These are phyloP conservation scores for Octopus sinensis DNA, from an alignment of 1,140 invertebrate species.

Conservation along the genomic window DNA sequence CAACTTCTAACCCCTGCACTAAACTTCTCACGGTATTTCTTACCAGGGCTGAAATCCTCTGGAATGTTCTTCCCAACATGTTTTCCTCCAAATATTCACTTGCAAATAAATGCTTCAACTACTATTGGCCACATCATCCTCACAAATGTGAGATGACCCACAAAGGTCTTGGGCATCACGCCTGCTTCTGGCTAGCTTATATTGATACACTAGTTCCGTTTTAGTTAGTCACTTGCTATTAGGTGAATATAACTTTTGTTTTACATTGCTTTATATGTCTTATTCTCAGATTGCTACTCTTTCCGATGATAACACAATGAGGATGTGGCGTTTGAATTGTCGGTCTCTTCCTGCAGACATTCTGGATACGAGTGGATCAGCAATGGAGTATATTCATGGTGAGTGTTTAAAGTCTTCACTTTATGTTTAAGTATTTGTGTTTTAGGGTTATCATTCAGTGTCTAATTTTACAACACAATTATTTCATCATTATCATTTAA, in stretches of 20 bases:
- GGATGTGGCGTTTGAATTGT: constrained; percentile 66
- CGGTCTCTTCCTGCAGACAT: too few relatives aligned
- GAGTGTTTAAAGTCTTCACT: too few relatives aligned
- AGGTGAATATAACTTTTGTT: not conserved
- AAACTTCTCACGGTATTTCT: too few relatives aligned
- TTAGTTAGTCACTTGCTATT: not conserved
- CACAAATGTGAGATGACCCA: not conserved
- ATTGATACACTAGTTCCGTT: not conserved
- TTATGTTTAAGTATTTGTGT: too few relatives aligned
- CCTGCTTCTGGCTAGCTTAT: not conserved
- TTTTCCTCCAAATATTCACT: not conserved
- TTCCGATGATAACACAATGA: constrained; percentile 74
- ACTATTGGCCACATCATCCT: not conserved
- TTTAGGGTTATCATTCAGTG: too few relatives aligned
- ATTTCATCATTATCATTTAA: too few relatives aligned
- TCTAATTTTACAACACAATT: too few relatives aligned
- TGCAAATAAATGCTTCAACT: not conserved
- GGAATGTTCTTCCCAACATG: too few relatives aligned
- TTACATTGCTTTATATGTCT: constrained; percentile 9
- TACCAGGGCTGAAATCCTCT: too few relatives aligned
- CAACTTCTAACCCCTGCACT: too few relatives aligned
- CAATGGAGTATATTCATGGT: too few relatives aligned
- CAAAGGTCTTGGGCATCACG: not conserved
- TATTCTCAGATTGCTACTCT: constrained; percentile 69
- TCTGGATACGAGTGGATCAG: too few relatives aligned